Percentiles rank a stretch among this genome's conserved stretches.
Conservation (phyloP, 2,113 vertebrate genomes). For the Pyrgilauda ruficollis region DNA sequence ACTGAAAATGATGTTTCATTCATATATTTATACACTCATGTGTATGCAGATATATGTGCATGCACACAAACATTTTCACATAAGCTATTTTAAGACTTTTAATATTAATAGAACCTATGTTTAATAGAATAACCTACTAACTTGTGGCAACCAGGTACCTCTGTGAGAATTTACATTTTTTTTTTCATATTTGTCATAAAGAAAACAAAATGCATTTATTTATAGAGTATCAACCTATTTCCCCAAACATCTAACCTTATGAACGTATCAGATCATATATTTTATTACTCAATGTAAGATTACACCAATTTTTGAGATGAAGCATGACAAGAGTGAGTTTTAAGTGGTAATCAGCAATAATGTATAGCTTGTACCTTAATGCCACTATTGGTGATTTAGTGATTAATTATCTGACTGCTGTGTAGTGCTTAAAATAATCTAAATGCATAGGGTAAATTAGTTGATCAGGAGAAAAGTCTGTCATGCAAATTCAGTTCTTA, state of each 20-base stretch:
- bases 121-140: background rate
- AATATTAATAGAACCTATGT: background rate
- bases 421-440: slow-evolving; percentile 81
- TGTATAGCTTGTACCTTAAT: slow-evolving; percentile 74
- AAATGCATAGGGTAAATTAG: slow-evolving; percentile 80
- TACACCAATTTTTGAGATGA: slow-evolving; percentile 36
- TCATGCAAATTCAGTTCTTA: slow-evolving; percentile 81
- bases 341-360: slow-evolving; percentile 75
- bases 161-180: background rate
- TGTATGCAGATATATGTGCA: background rate
- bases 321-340: slow-evolving; percentile 8
- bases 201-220: background rate
- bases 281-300: background rate
- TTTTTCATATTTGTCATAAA: background rate
- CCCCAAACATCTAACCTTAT: background rate
- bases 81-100: background rate
- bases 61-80: background rate
- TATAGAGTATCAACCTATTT: background rate
- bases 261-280: background rate
- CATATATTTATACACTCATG: background rate
- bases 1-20: background rate
- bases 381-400: slow-evolving; percentile 80
- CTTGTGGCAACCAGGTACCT: background rate
- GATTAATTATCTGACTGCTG: slow-evolving; percentile 85
- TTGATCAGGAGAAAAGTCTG: slow-evolving; percentile 72